Evolutionary conservation across 2,113 vertebrate genomes (phyloP), one percentile per base, ranked within the genome.

Genomic region (Macquaria australasica): DNA sequence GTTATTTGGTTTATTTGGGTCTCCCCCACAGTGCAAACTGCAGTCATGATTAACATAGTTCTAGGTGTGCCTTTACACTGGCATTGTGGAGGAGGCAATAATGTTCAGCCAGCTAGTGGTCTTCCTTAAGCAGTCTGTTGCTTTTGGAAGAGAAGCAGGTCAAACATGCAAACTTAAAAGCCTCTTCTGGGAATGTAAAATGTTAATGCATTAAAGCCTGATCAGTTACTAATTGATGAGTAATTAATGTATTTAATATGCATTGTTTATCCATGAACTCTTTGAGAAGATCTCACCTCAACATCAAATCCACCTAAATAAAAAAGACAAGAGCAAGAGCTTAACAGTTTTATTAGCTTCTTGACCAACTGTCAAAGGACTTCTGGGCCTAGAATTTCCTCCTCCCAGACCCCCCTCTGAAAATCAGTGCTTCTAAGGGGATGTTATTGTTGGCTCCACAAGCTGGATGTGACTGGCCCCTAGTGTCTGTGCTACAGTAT

Each of bases 381-480:
- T 6, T 39, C 15, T 25, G 34, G 23, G 53, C 23, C 28, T 37
- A 3, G 18, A 14, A 51, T 62, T 4, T 28, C 43, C 67, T 50
- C 28, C 41, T 4, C 12, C 51, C 23, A 62, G 56, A 53, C 9
- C 60, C 20, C 20, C 3, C 45, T 16, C 21, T 31, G 23, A 69
- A 56, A 56, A 9, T 45, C 64, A 16, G 53, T 34, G 37, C 39
- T 45, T 43, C 20, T 16, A 8, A 14, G 14, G 60, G 15, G 16
- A 62, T 25, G 8, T 23, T 31, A 15, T 48, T 51, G 20, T 45
- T 79, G 25, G 21, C 53, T 58, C 18, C 21, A 80, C 28, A 45
- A 14, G 34, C 21, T 81, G 37, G 72, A 50, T 64, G 58, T 79
- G 64, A 76, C 76, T 88, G 85, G 16, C 86, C 73, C 28, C 83